Conservation (phyloP, 1,140 invertebrate species). For the Zaprionus capensis region DNA sequence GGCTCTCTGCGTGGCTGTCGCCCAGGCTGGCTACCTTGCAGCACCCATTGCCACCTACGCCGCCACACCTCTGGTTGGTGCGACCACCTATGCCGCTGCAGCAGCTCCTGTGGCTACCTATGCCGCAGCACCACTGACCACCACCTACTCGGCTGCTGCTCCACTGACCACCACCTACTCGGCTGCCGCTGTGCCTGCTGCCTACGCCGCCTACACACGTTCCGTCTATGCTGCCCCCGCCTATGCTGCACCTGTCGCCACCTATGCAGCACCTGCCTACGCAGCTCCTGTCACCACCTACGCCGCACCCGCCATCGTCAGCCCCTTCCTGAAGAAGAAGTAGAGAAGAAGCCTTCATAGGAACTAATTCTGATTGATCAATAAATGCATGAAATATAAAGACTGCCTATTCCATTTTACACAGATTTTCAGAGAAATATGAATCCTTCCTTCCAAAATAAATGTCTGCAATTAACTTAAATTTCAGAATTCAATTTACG, state of each 20-base stretch:
- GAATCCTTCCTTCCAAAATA: neutral
- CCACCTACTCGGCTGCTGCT: conserved; percentile 29
- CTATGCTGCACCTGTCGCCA: conserved; percentile 26
- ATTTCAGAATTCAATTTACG: neutral
- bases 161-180: conserved; percentile 11
- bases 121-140: conserved; percentile 26
- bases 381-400: neutral
- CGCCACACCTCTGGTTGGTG: conserved; percentile 20
- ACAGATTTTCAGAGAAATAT: neutral
- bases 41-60: conserved; percentile 42
- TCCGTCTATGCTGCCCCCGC: conserved; percentile 23
- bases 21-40: conserved; percentile 52
- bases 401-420: neutral
- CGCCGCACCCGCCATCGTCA: conserved; percentile 30
- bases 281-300: conserved; percentile 25
- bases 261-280: conserved; percentile 34
- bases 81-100: conserved; percentile 20
- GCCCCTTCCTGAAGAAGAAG: conserved; percentile 45
- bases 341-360: neutral
- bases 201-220: conserved; percentile 28
- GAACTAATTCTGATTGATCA: neutral
- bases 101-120: conserved; percentile 41
- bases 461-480: conserved; percentile 6
- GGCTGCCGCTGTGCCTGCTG: conserved; percentile 18
- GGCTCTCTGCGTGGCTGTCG: conserved; percentile 54